Conservation (phyloP, 2,797 vertebrate genomes). For the Pachyuromys duprasi region DNA sequence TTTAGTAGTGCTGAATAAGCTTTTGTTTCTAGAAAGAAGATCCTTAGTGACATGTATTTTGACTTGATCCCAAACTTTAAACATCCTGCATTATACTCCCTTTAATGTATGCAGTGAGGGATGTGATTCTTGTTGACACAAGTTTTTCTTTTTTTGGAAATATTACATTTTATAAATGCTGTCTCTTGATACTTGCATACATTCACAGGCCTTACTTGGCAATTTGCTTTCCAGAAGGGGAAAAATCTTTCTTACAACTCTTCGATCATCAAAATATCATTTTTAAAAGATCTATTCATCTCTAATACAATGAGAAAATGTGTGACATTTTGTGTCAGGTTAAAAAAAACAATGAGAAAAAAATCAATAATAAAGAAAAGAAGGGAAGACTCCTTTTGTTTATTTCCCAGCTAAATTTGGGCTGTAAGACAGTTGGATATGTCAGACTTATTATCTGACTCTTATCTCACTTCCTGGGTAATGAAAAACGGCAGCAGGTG, state of each 20-base stretch:
- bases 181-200: constrained; percentile 34
- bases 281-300: constrained; percentile 49
- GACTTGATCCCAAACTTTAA: constrained; percentile 37
- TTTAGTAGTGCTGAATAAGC: constrained; percentile 40
- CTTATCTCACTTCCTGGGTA: constrained; percentile 56
- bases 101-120: not conserved
- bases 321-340: constrained; percentile 23
- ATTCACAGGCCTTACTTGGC: constrained; percentile 49
- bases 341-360: not conserved
- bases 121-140: constrained; percentile 59
- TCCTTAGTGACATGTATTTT: constrained; percentile 51
- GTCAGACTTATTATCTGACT: constrained; percentile 64
- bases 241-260: constrained; percentile 54
- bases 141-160: constrained; percentile 62
- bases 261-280: constrained; percentile 41
- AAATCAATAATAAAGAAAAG: constrained; percentile 65
- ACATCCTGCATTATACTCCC: not conserved
- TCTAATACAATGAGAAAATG: constrained; percentile 58
- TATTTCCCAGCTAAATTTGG: constrained; percentile 52
- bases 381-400: not conserved
- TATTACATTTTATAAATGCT: constrained; percentile 28
- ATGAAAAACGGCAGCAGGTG: constrained; percentile 67
- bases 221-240: constrained; percentile 2
- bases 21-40: constrained; percentile 67
- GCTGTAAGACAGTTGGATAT: constrained; percentile 57